Conservation (phyloP, 1,140 invertebrate species). For the Platorchestia sp. region DNA sequence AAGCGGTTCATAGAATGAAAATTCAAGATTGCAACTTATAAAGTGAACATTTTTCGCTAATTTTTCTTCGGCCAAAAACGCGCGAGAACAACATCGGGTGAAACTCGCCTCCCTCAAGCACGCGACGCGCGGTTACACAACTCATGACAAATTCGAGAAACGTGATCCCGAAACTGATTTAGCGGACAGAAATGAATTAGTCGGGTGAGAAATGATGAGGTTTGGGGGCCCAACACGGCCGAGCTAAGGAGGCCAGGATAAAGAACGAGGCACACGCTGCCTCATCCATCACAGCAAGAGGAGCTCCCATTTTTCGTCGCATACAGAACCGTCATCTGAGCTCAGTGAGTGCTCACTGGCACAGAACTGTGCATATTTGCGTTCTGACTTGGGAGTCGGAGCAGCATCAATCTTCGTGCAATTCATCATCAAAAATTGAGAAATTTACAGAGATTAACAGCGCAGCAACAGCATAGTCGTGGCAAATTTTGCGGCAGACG, state of each 20-base stretch:
- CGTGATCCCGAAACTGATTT: neutral
- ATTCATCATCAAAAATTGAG: neutral
- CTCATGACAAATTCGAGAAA: neutral
- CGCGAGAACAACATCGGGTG: neutral
- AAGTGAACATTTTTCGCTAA: neutral
- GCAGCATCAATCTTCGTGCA: slow-evolving; percentile 6
- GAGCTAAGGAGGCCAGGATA: neutral
- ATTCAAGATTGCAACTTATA: neutral
- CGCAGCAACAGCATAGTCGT: neutral
- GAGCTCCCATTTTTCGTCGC: neutral
- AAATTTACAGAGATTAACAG: neutral
- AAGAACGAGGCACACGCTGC: neutral
- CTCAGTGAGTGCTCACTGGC: neutral
- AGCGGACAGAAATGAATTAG: neutral
- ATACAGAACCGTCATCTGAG: neutral
- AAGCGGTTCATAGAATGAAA: neutral
- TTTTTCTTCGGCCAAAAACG: neutral
- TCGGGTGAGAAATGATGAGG: neutral
- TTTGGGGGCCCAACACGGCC: neutral
- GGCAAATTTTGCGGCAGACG: neutral
- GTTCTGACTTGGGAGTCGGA: neutral
- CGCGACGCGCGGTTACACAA: neutral
- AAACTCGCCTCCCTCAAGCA: neutral
- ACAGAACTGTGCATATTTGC: neutral
- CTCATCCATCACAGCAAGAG: neutral